Evolutionary conservation across 2,888 invertebrate species (phyloP).

Genomic region (Caenorhabditis wallacei): DNA sequence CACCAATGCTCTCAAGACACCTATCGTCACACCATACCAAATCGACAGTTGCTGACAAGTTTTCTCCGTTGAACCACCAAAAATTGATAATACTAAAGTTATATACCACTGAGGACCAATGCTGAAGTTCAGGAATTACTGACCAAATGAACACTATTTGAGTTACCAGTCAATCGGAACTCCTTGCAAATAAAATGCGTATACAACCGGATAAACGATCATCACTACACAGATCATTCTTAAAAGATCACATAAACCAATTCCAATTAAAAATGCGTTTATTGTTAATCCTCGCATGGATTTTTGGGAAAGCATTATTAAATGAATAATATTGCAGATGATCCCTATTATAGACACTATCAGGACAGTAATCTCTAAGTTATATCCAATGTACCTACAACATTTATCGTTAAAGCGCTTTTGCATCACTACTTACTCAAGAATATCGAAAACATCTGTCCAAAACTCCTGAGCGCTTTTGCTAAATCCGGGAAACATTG

Average conservation of each 20-base stretch:
- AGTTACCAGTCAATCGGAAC: neutral
- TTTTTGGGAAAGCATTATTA: neutral
- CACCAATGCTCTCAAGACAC: neutral
- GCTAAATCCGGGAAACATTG: no score
- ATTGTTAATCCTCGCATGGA: neutral
- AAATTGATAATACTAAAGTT: neutral
- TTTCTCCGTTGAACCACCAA: neutral
- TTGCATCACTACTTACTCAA: no score
- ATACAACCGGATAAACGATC: neutral
- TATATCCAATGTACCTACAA: no score
- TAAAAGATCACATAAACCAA: neutral
- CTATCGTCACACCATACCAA: conserved; percentile 8
- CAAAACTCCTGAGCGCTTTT: no score
- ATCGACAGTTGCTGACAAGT: neutral
- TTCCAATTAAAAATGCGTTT: conserved; percentile 1
- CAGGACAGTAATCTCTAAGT: no score
- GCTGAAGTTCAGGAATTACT: neutral
- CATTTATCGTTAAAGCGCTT: no score
- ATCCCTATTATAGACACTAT: neutral
- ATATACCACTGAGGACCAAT: neutral
- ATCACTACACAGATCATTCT: neutral
- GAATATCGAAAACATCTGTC: no score
- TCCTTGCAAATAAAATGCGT: neutral
- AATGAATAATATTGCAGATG: neutral
- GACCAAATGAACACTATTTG: neutral